A percentile compares a stretch with the other conserved stretches of the same genome.
Evolutionary conservation across 1,140 invertebrate species (phyloP).

Genomic region (Drosophila triauraria): DNA sequence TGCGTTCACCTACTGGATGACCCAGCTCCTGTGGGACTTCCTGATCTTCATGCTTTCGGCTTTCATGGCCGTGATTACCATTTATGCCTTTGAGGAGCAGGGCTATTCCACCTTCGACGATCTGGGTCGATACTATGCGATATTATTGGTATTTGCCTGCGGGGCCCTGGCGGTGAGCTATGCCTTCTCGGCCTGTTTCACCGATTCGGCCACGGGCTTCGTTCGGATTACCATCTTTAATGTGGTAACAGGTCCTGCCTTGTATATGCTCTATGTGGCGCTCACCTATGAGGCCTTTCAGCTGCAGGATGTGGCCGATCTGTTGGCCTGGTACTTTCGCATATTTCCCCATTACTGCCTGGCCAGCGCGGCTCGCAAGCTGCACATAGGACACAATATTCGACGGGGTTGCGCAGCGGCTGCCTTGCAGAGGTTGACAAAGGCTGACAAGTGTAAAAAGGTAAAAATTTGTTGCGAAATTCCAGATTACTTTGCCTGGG

Average conservation of each 20-base stretch:
- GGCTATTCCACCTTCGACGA: conserved; percentile 86
- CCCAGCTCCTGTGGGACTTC: conserved; percentile 90
- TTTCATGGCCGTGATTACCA: conserved; percentile 85
- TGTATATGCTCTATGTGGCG: conserved; percentile 86
- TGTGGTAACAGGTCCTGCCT: conserved; percentile 48
- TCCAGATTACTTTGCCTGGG: conserved; percentile 54
- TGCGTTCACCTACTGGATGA: conserved; percentile 89
- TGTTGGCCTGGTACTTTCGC: conserved; percentile 88
- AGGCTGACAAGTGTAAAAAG: background rate
- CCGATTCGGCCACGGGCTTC: conserved; percentile 89
- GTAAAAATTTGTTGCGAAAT: conserved; percentile 63
- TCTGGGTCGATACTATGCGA: conserved; percentile 81
- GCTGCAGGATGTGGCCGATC: conserved; percentile 86
- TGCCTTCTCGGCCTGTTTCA: conserved; percentile 87
- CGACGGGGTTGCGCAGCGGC: conserved; percentile 4
- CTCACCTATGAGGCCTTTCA: conserved; percentile 87
- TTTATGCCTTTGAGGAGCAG: conserved; percentile 87
- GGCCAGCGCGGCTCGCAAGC: conserved; percentile 66
- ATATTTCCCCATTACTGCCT: conserved; percentile 90
- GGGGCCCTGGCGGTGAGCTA: conserved; percentile 87
- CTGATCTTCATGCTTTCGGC: conserved; percentile 87
- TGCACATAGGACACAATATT: conserved; percentile 24
- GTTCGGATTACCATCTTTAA: conserved; percentile 88
- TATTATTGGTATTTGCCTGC: conserved; percentile 86
- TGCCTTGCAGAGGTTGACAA: background rate